Evolutionary conservation across 2,797 vertebrate genomes (phyloP).

Genomic region (Triplophysa bombifrons): DNA sequence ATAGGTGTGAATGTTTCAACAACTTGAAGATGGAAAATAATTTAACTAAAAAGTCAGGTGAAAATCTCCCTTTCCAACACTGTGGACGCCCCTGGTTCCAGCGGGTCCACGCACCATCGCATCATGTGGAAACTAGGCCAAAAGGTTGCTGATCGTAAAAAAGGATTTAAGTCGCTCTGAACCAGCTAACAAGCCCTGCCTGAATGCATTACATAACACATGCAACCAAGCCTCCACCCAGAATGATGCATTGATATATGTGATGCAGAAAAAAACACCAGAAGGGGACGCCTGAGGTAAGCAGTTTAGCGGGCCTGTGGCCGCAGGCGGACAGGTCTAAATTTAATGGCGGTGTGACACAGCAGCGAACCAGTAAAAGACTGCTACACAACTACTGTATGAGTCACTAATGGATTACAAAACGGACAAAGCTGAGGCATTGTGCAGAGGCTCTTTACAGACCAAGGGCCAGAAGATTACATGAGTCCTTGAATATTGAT

Average conservation of each 20-base stretch:
- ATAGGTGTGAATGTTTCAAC: no score
- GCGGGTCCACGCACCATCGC: conserved; percentile 23
- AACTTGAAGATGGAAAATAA: background rate
- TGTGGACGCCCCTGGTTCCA: background rate
- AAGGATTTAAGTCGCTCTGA: conserved; percentile 64
- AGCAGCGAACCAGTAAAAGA: background rate
- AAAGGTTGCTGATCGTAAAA: conserved; percentile 56
- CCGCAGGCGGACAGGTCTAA: background rate
- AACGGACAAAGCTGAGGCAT: background rate
- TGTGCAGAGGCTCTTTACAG: background rate
- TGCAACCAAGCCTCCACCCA: background rate
- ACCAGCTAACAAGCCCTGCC: conserved; percentile 40
- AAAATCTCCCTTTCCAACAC: conserved; percentile 9
- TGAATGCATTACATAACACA: conserved; percentile 61
- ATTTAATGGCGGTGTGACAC: conserved; percentile 8
- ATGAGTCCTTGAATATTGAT: background rate
- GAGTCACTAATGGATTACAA: background rate
- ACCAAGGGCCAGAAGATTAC: background rate
- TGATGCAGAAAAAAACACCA: background rate
- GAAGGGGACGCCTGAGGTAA: conserved; percentile 33
- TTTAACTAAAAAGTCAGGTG: background rate
- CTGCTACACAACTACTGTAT: conserved; percentile 17
- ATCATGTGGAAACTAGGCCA: conserved; percentile 69
- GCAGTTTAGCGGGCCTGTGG: conserved; percentile 22
- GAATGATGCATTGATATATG: conserved; percentile 20